Base-by-base conservation (phyloP, 2,113 vertebrate species). In the Oreochromis spilurus region DNA sequence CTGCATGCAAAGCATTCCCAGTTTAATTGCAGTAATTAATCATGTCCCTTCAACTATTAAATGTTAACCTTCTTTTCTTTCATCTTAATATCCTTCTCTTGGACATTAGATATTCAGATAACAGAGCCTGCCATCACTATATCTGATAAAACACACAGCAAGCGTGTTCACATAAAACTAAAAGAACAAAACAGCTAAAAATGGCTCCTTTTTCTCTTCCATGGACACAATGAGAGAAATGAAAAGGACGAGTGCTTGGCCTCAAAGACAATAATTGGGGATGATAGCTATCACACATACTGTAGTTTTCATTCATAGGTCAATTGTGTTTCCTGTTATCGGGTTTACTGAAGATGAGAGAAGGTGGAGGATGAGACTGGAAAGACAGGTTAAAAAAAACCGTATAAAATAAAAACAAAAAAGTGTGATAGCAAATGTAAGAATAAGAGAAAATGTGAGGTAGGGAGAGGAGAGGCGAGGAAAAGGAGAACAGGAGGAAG, bases 11-110 rank as follows among this genome's bases (percentile, higher is more conserved):
- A 50, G 48, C 48, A 21, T 62, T 72, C 34, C 17, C 43, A 21
- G 21, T 85, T 82, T 81, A 87, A 91, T 87, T 91, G 55, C 79
- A 87, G 40, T 82, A 83, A 93, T 95, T 79, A 89, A 82, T 95
- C 89, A 91, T 54, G 82, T 87, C 72, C 10, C 45, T 88, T 84
- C 36, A 84, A 86, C 72, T 79, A 79, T 92, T 89, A 88, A 84
- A 90, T 81, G 83, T 78, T 88, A 91, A 79, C 70, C 45, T 60
- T 65, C 53, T 65, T 36, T 54, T 88, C 75, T 87, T 88, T 88
- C 81, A 85, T 91, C 62, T 85, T 84, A 88, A 93, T 92, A 70
- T 90, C 85, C 82, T 85, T 21, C 1, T 84, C 72, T 92, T 82
- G 36, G 53, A 84, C 19, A 57, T 80, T 19, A 89, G 87, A 89